A percentile compares a stretch with the other conserved stretches of the same genome.
Evolutionary conservation across 1,140 invertebrate genomes (phyloP).

Genomic region (Ooceraea biroi): DNA sequence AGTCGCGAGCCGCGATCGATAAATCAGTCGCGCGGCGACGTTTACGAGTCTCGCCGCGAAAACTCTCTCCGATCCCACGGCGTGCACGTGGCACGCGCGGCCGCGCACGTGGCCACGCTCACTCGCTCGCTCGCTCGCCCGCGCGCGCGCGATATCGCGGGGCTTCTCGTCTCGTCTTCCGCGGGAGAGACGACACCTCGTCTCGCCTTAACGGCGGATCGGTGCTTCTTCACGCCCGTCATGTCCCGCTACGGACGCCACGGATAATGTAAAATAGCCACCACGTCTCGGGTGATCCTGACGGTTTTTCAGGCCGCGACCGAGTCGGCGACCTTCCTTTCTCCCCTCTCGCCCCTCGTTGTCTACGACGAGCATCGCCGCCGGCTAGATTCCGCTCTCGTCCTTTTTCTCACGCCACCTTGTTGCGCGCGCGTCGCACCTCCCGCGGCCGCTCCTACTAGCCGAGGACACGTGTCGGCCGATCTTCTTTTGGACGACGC

Average conservation of each 20-base stretch:
- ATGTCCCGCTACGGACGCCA: constrained; percentile 63
- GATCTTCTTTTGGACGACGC: constrained; percentile 58
- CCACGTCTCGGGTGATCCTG: constrained; percentile 26
- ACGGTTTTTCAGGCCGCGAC: constrained; percentile 61
- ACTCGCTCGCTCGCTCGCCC: constrained; percentile 56
- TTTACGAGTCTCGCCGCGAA: constrained; percentile 38
- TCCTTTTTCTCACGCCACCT: constrained; percentile 37
- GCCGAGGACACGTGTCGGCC: constrained; percentile 55
- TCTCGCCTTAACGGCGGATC: constrained; percentile 75
- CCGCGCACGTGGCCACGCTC: constrained; percentile 51
- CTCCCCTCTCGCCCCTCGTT: not conserved
- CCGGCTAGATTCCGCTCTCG: constrained; percentile 55
- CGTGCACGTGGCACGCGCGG: constrained; percentile 54
- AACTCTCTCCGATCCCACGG: constrained; percentile 22
- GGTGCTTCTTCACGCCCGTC: constrained; percentile 73
- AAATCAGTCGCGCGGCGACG: constrained; percentile 47
- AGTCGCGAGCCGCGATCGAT: constrained; percentile 36
- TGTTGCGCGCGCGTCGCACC: constrained; percentile 22
- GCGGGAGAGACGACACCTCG: constrained; percentile 68
- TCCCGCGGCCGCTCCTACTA: constrained; percentile 39
- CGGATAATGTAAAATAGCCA: constrained; percentile 68
- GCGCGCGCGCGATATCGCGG: constrained; percentile 61
- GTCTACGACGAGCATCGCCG: constrained; percentile 8
- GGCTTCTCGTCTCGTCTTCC: constrained; percentile 44
- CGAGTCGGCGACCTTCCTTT: not conserved